Evolutionary conservation across 64 coral and sea anemone genomes (phyloP), one percentile per base, ranked within the genome.

Genomic region (Acropora tenuis): DNA sequence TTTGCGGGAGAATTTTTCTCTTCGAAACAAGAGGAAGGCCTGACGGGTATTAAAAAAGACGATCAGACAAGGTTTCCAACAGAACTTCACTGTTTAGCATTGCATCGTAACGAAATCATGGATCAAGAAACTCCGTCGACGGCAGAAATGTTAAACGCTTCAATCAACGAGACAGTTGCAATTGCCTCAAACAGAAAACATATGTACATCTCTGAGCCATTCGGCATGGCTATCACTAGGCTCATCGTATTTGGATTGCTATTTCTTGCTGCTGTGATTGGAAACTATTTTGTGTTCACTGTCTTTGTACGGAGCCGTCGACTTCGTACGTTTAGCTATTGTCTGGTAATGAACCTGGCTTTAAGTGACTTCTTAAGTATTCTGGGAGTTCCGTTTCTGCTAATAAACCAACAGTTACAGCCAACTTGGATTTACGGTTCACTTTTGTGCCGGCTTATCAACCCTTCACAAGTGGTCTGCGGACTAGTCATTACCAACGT

Each of bases 401-500:
- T 95, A 18, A 84, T 80, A 63, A 88, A 75, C 8, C 76, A 90
- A 73, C 75, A 95, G 53, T 66, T 95, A 3, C 18, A 80, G 20
- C 86, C 89, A 69, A 44, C 55, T 43, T 92, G 94, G 90, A 92
- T 95, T 9, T 95, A 92, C 44, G 94, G 94, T 40, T 41, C 89
- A 88, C 72, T 85, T 45, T 48, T 94, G 43, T 94, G 92, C 44
- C 74, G 78, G 4, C 63, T 87, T 65, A 49, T 95, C 0, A 95
- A 92, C 40, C 94, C 94, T 59, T 88, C 90, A 42, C 94, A 95
- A 63, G 86, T 95, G 30, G 90, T 89, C n/a, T 92, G 90, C 48
- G 90, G 86, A 8, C 88, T 95, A 48, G 72, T 92, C 2, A 95
- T 90, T n/a, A 92, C 94, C 9, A 95, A 95, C 52, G 86, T 95